A percentile compares a stretch with the other conserved stretches of the same genome.
Conservation (phyloP, 2,113 vertebrate species). For the Erythrocebus patas region DNA sequence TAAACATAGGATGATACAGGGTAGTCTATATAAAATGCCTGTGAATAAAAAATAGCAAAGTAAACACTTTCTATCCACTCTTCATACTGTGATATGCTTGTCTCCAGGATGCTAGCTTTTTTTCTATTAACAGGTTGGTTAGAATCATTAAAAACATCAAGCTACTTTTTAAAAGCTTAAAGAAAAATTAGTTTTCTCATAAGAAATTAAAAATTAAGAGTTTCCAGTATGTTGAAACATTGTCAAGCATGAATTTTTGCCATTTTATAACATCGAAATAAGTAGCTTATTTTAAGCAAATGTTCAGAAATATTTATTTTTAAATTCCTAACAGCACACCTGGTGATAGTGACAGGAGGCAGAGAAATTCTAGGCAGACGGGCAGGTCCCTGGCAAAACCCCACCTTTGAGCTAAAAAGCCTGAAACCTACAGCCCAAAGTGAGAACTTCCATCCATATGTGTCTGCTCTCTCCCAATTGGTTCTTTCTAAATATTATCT, state of each 20-base stretch:
- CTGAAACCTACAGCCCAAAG: no score
- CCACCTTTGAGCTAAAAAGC: no score
- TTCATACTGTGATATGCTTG: not conserved
- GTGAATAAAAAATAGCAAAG: not conserved
- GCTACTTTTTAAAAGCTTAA: not conserved
- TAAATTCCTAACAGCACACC: no score
- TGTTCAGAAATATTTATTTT: not conserved
- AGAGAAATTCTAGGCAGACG: no score
- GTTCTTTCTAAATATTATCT: no score
- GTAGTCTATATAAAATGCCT: not conserved
- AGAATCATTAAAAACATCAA: not conserved
- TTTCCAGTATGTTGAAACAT: not conserved
- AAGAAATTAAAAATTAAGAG: slow-evolving; percentile 20
- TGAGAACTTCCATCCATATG: no score
- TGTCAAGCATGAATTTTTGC: not conserved
- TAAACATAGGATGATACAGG: not conserved
- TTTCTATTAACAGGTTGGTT: not conserved
- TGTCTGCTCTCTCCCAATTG: no score
- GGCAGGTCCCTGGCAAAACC: no score
- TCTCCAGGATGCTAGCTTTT: not conserved
- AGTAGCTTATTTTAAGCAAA: not conserved
- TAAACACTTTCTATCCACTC: not conserved
- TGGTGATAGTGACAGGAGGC: no score
- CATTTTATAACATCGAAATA: not conserved
- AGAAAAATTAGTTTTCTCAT: not conserved